Base-by-base conservation (phyloP, 2,888 invertebrate species). In the Cephus pulcher region DNA sequence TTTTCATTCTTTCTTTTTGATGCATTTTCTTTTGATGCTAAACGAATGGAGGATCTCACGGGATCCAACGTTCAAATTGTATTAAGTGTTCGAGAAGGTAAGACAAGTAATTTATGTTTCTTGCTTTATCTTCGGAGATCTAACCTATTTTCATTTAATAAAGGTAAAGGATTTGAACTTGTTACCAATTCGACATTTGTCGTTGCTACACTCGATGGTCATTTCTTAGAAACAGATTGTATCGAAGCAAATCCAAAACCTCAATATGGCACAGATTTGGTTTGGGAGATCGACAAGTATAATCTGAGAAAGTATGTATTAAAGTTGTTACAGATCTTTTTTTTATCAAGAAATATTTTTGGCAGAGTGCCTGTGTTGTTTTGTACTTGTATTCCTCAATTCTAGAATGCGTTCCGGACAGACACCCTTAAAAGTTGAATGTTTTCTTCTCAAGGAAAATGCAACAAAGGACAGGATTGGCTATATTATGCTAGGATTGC, bases 211-310 rank as follows among this genome's bases (percentile, higher is more conserved):
- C 89, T 95, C 4, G 94, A 95, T 92, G 94, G 94, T 1, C 94
- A 95, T 82, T 93, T 94, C 87, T 90, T 95, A 85, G 95, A 96
- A 90, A 95, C 96, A 0, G 95, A 96, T 86, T 93, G 94, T 23
- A 93, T 93, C 12, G 92, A 93, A 2, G 93, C 95, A 0, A 92
- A 93, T 40, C 93, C 94, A 74, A 92, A 93, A 78, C 95, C 95
- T 1, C 91, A 93, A 73, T 96, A 96, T 88, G 94, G 95, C 82
- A 95, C 95, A 34, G 95, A 96, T 89, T 93, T 96, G 78, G 94
- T 96, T 76, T 97, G 96, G 96, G 96, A 96, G 90, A 95, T 95
- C 3, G 95, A 95, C 84, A 95, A 95, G 91, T 93, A 94, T 84
- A 93, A 94, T 80, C 93, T 96, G 83, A 93, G 96, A 85, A 94